A percentile compares a stretch with the other conserved stretches of the same genome.
phyloP scores from a whole-genome alignment of 64 coral and sea anemone species.

The Actinia tenebrosa region DNA sequence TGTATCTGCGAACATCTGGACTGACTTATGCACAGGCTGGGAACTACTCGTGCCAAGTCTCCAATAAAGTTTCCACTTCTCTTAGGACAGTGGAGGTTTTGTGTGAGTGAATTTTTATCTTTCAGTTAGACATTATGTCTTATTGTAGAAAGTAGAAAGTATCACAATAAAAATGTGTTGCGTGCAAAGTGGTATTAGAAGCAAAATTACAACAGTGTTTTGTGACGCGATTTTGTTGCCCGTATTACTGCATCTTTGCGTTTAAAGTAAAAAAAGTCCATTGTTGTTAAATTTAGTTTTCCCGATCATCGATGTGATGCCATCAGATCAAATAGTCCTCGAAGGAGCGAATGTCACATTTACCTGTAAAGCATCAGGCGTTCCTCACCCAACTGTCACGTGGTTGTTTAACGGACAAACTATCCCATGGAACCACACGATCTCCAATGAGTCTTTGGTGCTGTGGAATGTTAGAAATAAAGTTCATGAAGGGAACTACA shows the following conservation, averaged over 20 bases:
- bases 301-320: background rate
- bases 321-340: constrained; percentile 20
- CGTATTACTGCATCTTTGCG: too few relatives aligned
- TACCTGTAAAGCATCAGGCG: constrained; percentile 29
- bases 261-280: too few relatives aligned
- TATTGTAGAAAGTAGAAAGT: too few relatives aligned
- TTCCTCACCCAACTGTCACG: constrained; percentile 26
- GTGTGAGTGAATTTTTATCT: constrained; percentile 34
- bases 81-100: constrained; percentile 39
- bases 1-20: constrained; percentile 49
- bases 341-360: constrained; percentile 36
- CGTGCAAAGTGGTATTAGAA: too few relatives aligned
- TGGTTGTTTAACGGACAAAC: constrained; percentile 24
- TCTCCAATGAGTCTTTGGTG: background rate
- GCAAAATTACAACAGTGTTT: too few relatives aligned
- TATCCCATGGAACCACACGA: background rate
- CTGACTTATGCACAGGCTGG: constrained; percentile 43
- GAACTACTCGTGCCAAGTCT: constrained; percentile 51
- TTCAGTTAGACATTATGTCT: too few relatives aligned
- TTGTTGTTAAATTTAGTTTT: background rate
- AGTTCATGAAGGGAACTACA: constrained; percentile 42
- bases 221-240: too few relatives aligned
- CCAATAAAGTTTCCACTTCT: background rate
- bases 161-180: too few relatives aligned
- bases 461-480: constrained; percentile 25